Base-by-base conservation (phyloP, 2,797 vertebrate genomes). In the Mormyrus hasselquistii region DNA sequence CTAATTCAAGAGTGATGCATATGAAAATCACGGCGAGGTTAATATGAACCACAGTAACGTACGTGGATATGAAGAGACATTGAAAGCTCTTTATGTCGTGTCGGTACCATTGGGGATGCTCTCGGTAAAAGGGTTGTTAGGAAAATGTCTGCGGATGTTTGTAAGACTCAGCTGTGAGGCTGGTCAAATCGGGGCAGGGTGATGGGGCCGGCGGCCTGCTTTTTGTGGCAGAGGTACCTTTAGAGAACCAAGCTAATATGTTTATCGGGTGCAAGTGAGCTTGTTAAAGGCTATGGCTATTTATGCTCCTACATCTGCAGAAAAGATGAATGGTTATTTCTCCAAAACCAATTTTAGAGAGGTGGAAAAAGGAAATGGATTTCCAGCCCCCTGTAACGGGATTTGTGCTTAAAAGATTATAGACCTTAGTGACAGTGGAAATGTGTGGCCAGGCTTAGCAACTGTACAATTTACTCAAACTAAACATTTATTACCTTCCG, bases 401-500 rank as follows among this genome's bases (percentile, higher is more conserved):
- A 92, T 93, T 92, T 91, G 92, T 90, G 91, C 92, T 93, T 91
- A 92, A 90, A 90, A 93, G 93, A 91, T 91, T 91, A 93, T 91
- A 92, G 91, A 93, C 92, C 93, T 94, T 90, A 87, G 89, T 91
- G 93, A 92, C 93, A 93, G 92, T 90, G 79, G 91, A 88, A 91
- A 91, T 88, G 73, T 92, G 92, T 93, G 92, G 92, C 92, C 91
- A 73, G 90, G 92, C 91, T 88, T 52, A 88, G 90, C 88, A 91
- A 91, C 93, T 92, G 91, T 90, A 90, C 93, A 92, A 91, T 94
- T 94, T 93, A 94, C 93, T 94, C 92, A 91, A 92, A 91, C 91
- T 92, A 93, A 93, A 93, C 93, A 93, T 94, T 93, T 94, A 94
- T 94, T 93, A 93, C 92, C 92, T 91, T 73, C 47, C 7, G 6